Base-by-base conservation (phyloP, 1,140 invertebrate genomes). In the Chionoecetes opilio region DNA sequence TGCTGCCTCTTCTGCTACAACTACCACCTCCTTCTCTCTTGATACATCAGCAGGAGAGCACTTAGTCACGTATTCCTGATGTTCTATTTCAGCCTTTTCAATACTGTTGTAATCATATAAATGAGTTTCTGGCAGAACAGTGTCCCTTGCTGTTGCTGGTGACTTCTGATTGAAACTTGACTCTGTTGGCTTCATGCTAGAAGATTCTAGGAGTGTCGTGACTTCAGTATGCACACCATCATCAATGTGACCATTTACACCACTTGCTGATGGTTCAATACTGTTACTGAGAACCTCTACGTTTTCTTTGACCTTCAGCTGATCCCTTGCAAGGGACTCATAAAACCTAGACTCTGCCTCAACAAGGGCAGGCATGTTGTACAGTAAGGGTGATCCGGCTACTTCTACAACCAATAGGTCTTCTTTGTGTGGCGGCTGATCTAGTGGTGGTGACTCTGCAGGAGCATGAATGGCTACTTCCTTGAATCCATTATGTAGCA, bases 261-360 rank as follows among this genome's bases (percentile, higher is more conserved):
- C n/a, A n/a, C 29, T 63, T 53, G n/a, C 37, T 63, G 90, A 6
- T 35, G 41, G 26, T 34, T 75, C n/a, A 3, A 21, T 26, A 63
- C 17, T 5, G 32, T 91, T 34, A 14, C 17, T 34, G 34, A 9
- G n/a, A 63, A 31, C 32, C 11, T 29, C 90, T 9, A 46, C n/a
- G 31, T 5, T 14, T 34, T 6, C 63, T 46, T n/a, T 63, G 26
- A n/a, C 9, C 14, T 32, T 46, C 34, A 31, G 63, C 3, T 89
- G 34, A 41, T 89, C 6, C 9, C 9, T 2, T 41, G 87, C 21
- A 37, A 91, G 46, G 29, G 8, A 32, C 21, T 63, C 90, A 35
- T 75, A 63, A 91, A 75, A 91, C 0, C 34, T 63, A 63, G 90
- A n/a, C 63, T 91, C 90, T 29, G 90, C 90, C 63, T 91, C 87